These are phyloP conservation scores for Peromyscus maniculatus DNA, from an alignment of 2,113 vertebrate genomes.

Conservation along the genomic window DNA sequence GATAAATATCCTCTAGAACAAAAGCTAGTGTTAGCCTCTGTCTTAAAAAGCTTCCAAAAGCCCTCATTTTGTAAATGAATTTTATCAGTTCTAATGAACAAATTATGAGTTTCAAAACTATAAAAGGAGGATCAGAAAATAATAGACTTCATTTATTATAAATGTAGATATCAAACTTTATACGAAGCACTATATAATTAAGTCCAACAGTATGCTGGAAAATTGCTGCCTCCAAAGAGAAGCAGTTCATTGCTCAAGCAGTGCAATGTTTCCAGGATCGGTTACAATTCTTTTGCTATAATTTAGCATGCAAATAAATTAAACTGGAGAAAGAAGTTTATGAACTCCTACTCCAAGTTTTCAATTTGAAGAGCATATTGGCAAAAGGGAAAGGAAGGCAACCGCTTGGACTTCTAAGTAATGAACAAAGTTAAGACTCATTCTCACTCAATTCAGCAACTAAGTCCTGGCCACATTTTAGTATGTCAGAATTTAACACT, in stretches of 20 bases:
- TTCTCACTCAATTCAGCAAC: slow-evolving; percentile 24
- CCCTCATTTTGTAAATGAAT: background rate
- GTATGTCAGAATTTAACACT: background rate
- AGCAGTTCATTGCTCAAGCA: background rate
- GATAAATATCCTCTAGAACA: background rate
- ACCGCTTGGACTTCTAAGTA: background rate
- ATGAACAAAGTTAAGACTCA: background rate
- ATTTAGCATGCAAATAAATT: background rate
- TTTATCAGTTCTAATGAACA: background rate
- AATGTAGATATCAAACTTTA: background rate
- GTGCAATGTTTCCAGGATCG: background rate
- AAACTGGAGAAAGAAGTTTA: background rate
- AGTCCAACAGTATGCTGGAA: background rate
- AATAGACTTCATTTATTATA: background rate
- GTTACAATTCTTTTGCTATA: background rate
- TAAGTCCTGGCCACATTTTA: background rate
- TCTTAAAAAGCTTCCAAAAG: background rate
- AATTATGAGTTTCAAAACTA: background rate
- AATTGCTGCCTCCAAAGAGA: background rate
- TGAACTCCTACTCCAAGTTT: background rate
- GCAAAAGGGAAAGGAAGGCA: background rate
- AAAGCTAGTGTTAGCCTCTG: background rate
- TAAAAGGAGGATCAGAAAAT: background rate
- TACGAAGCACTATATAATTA: background rate
- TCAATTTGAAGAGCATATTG: background rate